Percentiles rank a stretch among this genome's conserved stretches.
Evolutionary conservation across 2,113 vertebrate genomes (phyloP).

Genomic region (Leuciscus idus): DNA sequence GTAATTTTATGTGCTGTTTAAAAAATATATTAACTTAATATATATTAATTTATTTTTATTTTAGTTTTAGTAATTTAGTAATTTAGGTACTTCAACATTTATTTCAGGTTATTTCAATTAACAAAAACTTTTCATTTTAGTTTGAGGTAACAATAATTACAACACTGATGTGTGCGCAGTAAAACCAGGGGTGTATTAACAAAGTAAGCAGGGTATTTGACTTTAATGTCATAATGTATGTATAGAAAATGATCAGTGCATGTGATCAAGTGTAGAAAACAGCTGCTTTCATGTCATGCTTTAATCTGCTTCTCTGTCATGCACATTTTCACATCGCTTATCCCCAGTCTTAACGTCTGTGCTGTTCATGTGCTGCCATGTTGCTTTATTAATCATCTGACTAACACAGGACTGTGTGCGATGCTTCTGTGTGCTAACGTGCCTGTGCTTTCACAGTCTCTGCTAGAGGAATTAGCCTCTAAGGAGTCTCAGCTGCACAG

Average conservation of each 20-base stretch:
- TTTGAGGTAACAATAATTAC: too few relatives aligned
- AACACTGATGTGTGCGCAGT: not conserved
- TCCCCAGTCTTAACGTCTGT: not conserved
- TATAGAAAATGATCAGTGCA: not conserved
- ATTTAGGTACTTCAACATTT: too few relatives aligned
- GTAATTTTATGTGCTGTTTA: not conserved
- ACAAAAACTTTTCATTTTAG: too few relatives aligned
- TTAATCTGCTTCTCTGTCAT: slow-evolving; percentile 22
- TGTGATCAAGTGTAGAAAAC: not conserved
- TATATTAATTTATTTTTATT: too few relatives aligned
- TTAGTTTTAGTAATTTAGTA: too few relatives aligned
- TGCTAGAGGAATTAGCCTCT: slow-evolving; percentile 93
- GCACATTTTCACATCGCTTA: slow-evolving; percentile 4
- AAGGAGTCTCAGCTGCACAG: slow-evolving; percentile 89
- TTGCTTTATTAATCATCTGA: slow-evolving; percentile 37
- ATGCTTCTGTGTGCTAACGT: slow-evolving; percentile 52
- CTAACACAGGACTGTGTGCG: slow-evolving; percentile 36
- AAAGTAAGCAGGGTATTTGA: not conserved
- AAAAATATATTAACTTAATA: too few relatives aligned
- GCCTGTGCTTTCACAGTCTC: slow-evolving; percentile 79
- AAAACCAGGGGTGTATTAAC: not conserved
- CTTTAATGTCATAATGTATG: not conserved
- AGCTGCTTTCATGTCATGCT: slow-evolving; percentile 23
- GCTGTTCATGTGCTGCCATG: slow-evolving; percentile 25
- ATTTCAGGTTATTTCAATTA: too few relatives aligned